Percentiles rank a stretch among this genome's conserved stretches.
Evolutionary conservation across 2,113 vertebrate genomes (phyloP).

Genomic region (Notarius quadriscutis): DNA sequence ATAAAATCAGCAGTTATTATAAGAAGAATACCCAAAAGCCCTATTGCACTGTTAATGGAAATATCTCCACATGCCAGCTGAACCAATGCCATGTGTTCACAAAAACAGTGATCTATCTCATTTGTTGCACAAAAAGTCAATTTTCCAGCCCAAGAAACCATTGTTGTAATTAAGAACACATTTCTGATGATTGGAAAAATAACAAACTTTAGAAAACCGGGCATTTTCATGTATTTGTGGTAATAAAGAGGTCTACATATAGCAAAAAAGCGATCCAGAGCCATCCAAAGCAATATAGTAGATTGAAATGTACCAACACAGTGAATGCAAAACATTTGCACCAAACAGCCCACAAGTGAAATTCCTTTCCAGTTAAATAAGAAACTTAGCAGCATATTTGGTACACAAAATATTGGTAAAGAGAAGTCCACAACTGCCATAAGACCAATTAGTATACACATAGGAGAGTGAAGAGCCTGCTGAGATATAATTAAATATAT

Average conservation of each 20-base stretch:
- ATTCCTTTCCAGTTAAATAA: constrained; percentile 42
- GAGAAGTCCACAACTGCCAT: constrained; percentile 54
- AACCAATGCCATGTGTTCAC: constrained; percentile 43
- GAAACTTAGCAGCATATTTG: constrained; percentile 52
- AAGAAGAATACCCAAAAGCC: constrained; percentile 29
- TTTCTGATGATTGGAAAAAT: constrained; percentile 31
- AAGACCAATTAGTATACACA: constrained; percentile 56
- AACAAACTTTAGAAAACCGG: constrained; percentile 38
- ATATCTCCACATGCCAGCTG: constrained; percentile 21
- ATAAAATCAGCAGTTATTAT: constrained; percentile 44
- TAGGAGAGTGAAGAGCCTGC: constrained; percentile 54
- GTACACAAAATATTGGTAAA: constrained; percentile 11
- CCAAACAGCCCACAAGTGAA: constrained; percentile 54
- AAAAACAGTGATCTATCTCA: constrained; percentile 48
- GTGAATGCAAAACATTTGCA: constrained; percentile 67
- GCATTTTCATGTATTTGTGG: constrained; percentile 31
- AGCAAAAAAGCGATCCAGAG: constrained; percentile 55
- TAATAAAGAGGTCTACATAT: constrained; percentile 63
- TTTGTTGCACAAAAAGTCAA: constrained; percentile 27
- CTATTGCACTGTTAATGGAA: constrained; percentile 33
- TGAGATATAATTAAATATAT: constrained; percentile 45
- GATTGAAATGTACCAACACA: constrained; percentile 30
- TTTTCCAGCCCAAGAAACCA: constrained; percentile 32
- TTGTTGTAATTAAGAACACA: background rate
- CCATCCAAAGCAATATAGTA: constrained; percentile 45